Evolutionary conservation across 2,888 invertebrate species (phyloP).

Genomic region (Bhutanitis thaidina): DNA sequence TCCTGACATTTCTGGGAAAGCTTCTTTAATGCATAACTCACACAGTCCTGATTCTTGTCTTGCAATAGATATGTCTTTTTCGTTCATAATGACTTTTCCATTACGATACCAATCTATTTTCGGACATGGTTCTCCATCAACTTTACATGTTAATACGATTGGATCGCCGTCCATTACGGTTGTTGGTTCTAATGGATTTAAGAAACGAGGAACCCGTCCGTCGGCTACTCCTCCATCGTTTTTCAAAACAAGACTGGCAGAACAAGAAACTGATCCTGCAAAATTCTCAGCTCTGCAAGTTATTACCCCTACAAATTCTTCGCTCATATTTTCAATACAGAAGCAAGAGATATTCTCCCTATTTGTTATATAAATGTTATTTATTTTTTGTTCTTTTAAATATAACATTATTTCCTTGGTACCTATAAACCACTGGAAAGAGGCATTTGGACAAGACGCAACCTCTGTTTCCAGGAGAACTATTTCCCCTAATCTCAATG

Average conservation of each 20-base stretch:
- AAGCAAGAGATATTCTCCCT: conserved; percentile 89
- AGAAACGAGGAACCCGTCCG: conserved; percentile 84
- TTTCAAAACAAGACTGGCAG: conserved; percentile 83
- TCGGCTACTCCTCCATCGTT: conserved; percentile 63
- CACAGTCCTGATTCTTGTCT: conserved; percentile 90
- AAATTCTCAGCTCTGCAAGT: conserved; percentile 95
- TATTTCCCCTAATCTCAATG: conserved; percentile 86
- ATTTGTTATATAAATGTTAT: conserved; percentile 84
- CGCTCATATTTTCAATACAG: conserved; percentile 85
- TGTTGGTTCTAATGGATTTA: conserved; percentile 84
- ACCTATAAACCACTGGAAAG: conserved; percentile 93
- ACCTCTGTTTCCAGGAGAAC: conserved; percentile 89
- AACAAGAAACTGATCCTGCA: conserved; percentile 92
- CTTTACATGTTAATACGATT: conserved; percentile 85
- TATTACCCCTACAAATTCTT: conserved; percentile 86
- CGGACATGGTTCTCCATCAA: conserved; percentile 89
- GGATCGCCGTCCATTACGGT: conserved; percentile 95
- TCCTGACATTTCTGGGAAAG: conserved; percentile 94
- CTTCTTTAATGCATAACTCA: conserved; percentile 90
- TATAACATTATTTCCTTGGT: conserved; percentile 82
- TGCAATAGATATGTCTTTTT: conserved; percentile 86
- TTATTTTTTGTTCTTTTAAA: conserved; percentile 80
- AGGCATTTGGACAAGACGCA: conserved; percentile 87
- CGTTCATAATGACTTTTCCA: conserved; percentile 84
- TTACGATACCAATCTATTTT: conserved; percentile 90